Conservation (phyloP, 2,113 vertebrate genomes). For the Xiphophorus maculatus region DNA sequence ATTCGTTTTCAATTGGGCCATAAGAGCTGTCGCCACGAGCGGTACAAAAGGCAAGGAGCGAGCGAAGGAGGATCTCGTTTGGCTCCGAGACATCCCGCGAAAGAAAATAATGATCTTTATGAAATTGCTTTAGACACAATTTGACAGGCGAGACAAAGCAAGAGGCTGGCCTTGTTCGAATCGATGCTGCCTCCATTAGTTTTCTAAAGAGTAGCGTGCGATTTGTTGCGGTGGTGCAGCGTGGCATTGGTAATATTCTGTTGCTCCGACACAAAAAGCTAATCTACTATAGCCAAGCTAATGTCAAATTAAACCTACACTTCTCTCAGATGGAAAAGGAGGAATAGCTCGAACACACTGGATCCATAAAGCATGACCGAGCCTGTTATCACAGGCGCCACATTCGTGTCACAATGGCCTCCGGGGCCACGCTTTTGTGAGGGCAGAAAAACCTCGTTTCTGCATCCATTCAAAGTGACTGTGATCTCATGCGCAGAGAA, state of each 20-base stretch:
- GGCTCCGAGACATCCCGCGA: conserved; percentile 62
- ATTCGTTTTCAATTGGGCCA: conserved; percentile 82
- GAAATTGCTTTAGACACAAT: conserved; percentile 79
- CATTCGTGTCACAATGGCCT: conserved; percentile 58
- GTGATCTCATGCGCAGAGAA: conserved; percentile 49
- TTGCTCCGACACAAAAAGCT: conserved; percentile 55
- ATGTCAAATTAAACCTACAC: conserved; percentile 66
- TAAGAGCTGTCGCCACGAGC: conserved; percentile 69
- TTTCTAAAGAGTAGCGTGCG: conserved; percentile 72
- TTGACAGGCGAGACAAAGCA: conserved; percentile 74
- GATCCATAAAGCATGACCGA: conserved; percentile 73
- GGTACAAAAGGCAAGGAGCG: conserved; percentile 52
- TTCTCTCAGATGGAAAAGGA: conserved; percentile 58
- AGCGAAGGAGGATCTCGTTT: conserved; percentile 73
- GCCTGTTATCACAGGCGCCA: conserved; percentile 64
- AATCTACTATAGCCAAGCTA: conserved; percentile 55
- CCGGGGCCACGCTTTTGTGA: conserved; percentile 38
- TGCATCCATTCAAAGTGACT: conserved; percentile 58
- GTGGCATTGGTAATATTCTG: conserved; percentile 62
- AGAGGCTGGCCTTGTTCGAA: conserved; percentile 73
- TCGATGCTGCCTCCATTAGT: conserved; percentile 79
- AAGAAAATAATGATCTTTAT: conserved; percentile 79
- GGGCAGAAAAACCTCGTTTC: conserved; percentile 31
- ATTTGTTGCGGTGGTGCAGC: conserved; percentile 63
- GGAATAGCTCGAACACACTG: conserved; percentile 20